Conservation (phyloP, 1,140 invertebrate species). For the Pogonomyrmex barbatus region DNA sequence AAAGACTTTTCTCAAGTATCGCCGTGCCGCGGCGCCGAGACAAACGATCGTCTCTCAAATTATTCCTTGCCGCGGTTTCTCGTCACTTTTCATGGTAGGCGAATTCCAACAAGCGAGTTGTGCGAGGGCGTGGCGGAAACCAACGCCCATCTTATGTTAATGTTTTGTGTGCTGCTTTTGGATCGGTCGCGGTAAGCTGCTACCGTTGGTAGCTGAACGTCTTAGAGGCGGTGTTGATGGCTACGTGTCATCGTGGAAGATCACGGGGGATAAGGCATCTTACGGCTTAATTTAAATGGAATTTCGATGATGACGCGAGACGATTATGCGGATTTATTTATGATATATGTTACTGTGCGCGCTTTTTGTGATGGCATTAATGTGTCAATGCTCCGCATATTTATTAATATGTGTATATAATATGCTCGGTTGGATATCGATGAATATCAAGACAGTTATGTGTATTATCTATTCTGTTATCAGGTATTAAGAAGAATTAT, state of each 20-base stretch:
- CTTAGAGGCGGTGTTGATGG: constrained; percentile 67
- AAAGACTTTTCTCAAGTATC: constrained; percentile 44
- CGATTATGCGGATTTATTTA: constrained; percentile 50
- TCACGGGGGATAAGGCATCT: constrained; percentile 61
- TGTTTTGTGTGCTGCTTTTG: constrained; percentile 63
- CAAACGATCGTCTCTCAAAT: constrained; percentile 50
- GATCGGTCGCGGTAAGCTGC: constrained; percentile 40
- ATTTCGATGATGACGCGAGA: constrained; percentile 48
- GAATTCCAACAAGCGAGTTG: constrained; percentile 65
- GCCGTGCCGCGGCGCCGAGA: background rate
- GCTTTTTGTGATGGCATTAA: background rate
- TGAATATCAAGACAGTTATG: background rate
- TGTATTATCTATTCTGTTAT: background rate
- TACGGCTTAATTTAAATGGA: constrained; percentile 67
- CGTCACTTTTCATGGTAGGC: constrained; percentile 54
- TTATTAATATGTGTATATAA: constrained; percentile 2
- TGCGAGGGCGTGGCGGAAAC: constrained; percentile 78
- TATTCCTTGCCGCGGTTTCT: constrained; percentile 37
- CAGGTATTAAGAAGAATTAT: background rate
- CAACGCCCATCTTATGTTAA: constrained; percentile 85
- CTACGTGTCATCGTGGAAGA: constrained; percentile 62
- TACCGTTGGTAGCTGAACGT: constrained; percentile 45
- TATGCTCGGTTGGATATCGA: background rate
- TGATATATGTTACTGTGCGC: background rate
- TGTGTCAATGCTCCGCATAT: background rate